Base-by-base conservation (phyloP, 2,888 invertebrate species). In the Agrilus mali region DNA sequence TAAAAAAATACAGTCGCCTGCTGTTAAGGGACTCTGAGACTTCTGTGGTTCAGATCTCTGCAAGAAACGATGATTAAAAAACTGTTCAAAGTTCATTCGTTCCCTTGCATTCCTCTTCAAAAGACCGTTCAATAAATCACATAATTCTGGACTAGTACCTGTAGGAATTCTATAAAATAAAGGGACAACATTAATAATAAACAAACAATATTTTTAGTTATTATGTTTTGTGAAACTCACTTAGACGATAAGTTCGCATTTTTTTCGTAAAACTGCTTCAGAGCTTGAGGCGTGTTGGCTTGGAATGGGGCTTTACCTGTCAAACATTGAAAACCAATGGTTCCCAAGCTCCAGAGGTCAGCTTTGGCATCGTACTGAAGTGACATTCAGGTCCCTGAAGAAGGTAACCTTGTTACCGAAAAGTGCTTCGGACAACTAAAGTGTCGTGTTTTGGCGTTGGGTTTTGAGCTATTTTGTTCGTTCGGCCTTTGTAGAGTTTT, bases 241-340 rank as follows among this genome's bases (percentile, higher is more conserved):
- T 86, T 90, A 56, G 93, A 92, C 52, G 85, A 80, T 55, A 93
- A 73, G 68, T 88, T 87, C 43, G 82, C 79, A 68, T 94, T 94
- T 67, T 90, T 90, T 67, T 98, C 98, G 65, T 98, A 98, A 70
- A 88, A 95, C 55, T 84, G 83, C 68, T 96, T 97, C 47, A 98
- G 77, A 55, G 94, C 95, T 65, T 95, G 95, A 12, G 98, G 98
- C 14, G 95, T 96, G 59, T 89, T 87, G 37, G 98, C 98, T 70
- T 90, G 86, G 70, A 99, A 99, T 22, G 98, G 98, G 33, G 98
- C 98, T 69, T 94, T 94, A 49, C 97, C 96, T 17, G 95, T 96
- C 52, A 99, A 76, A 71, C 98, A 98, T 49, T 67, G 67, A 48
- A 62, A 66, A 46, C 98, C 89, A 57, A 99, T 99, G 15, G 97